Conservation (phyloP, 2,888 invertebrate genomes). For the Exephanes ischioxanthus region DNA sequence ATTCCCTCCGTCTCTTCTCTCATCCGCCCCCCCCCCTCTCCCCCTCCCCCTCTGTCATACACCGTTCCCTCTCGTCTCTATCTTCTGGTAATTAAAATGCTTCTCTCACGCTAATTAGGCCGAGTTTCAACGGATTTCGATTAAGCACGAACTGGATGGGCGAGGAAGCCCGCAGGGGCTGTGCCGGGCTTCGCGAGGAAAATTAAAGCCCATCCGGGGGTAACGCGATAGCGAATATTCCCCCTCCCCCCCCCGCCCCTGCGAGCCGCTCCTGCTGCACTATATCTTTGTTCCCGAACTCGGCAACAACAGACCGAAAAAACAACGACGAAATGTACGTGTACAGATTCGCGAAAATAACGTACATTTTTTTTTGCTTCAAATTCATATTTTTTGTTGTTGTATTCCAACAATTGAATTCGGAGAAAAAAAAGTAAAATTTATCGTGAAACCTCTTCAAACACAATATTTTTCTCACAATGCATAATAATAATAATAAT, state of each 20-base stretch:
- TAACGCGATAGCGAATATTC: conserved; percentile 41
- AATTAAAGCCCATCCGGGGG: conserved; percentile 47
- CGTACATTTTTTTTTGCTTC: neutral
- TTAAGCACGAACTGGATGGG: conserved; percentile 52
- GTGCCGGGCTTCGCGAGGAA: conserved; percentile 31
- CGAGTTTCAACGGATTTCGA: conserved; percentile 70
- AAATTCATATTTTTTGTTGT: neutral
- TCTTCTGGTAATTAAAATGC: conserved; percentile 62
- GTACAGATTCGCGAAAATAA: neutral
- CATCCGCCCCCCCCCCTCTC: neutral
- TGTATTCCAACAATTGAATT: too few species aligned
- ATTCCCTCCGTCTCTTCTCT: neutral
- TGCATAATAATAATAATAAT: too few species aligned
- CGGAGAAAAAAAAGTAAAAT: too few species aligned
- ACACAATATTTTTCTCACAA: too few species aligned
- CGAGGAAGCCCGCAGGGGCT: conserved; percentile 38
- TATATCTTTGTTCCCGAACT: neutral
- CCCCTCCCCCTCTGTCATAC: neutral
- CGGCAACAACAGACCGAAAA: neutral
- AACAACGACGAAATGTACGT: neutral
- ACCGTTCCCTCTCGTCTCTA: neutral
- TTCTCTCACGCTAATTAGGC: conserved; percentile 67
- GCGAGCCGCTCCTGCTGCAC: neutral
- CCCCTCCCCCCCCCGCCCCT: neutral
- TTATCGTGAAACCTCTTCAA: too few species aligned